These are phyloP conservation scores for Scomber japonicus DNA, from an alignment of 2,113 vertebrate genomes.

Conservation along the genomic window DNA sequence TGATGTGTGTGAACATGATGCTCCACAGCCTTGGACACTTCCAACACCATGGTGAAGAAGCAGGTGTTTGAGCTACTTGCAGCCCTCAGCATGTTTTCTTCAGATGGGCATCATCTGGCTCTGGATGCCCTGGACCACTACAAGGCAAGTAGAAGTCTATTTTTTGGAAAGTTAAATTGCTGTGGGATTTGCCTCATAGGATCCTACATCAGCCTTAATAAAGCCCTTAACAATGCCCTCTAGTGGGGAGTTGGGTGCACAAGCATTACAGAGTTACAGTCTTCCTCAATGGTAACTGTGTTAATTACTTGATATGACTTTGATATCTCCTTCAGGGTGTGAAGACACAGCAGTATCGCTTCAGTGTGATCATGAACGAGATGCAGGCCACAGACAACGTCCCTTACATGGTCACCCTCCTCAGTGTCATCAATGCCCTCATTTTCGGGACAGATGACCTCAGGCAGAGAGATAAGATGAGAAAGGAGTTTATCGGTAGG, in stretches of 20 bases:
- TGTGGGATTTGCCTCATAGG: neutral
- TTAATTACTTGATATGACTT: slow-evolving; percentile 4
- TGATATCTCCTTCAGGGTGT: slow-evolving; percentile 83
- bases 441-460: slow-evolving; percentile 94
- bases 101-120: slow-evolving; percentile 90
- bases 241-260: slow-evolving; percentile 34
- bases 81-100: slow-evolving; percentile 94
- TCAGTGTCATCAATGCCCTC: slow-evolving; percentile 95
- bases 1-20: slow-evolving; percentile 43
- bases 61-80: slow-evolving; percentile 98
- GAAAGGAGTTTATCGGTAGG: slow-evolving; percentile 95
- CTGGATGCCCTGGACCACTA: slow-evolving; percentile 96
- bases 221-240: slow-evolving; percentile 30
- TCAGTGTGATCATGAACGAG: slow-evolving; percentile 95
- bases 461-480: slow-evolving; percentile 89
- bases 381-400: slow-evolving; percentile 92
- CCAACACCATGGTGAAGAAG: slow-evolving; percentile 98
- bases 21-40: slow-evolving; percentile 93
- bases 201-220: neutral
- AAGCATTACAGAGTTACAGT: neutral
- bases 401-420: slow-evolving; percentile 93
- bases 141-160: slow-evolving; percentile 86
- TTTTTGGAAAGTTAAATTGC: neutral
- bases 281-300: neutral
- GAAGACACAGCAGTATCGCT: slow-evolving; percentile 96